phyloP scores from a whole-genome alignment of 2,113 vertebrate species.

The Saguinus imperator region DNA sequence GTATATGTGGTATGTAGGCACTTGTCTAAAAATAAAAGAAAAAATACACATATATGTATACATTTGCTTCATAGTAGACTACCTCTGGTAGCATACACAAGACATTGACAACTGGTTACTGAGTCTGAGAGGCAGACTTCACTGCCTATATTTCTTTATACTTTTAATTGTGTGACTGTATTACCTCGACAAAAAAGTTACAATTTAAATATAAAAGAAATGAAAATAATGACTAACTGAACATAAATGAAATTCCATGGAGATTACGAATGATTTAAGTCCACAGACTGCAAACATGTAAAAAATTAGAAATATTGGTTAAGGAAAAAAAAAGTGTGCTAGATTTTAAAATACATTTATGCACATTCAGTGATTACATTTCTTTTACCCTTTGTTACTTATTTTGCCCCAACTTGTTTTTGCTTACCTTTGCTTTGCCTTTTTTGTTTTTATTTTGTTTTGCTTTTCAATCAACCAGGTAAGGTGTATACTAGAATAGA shows the following conservation, averaged over 20 bases:
- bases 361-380: background rate
- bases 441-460: background rate
- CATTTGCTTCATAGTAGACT: background rate
- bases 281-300: background rate
- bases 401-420: background rate
- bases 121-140: background rate
- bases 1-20: background rate
- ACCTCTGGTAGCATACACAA: background rate
- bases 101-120: background rate
- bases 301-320: background rate
- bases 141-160: background rate
- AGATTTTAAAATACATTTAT: background rate
- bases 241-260: background rate
- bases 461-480: background rate
- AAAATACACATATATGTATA: background rate
- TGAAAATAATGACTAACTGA: background rate
- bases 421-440: background rate
- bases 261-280: background rate
- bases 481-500: background rate
- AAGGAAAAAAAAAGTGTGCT: background rate
- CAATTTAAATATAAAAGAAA: background rate
- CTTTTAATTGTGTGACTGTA: background rate
- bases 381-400: background rate
- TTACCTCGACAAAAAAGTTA: background rate
- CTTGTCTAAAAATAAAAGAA: slow-evolving; percentile 17